Evolutionary conservation across 2,113 vertebrate genomes (phyloP).

Genomic region (Lepus americanus): DNA sequence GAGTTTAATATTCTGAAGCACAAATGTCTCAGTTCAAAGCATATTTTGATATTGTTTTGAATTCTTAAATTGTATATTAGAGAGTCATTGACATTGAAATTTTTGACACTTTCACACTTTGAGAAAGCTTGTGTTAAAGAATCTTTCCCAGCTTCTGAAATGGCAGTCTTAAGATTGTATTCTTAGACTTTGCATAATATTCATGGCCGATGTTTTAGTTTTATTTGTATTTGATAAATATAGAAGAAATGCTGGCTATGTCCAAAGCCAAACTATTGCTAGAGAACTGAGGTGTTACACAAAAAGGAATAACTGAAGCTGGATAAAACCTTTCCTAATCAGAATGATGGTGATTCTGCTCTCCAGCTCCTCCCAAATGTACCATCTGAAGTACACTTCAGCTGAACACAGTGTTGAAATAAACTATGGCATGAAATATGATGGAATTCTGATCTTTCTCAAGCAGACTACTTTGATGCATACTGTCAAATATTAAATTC

Average conservation of each 20-base stretch:
- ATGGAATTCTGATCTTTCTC: neutral
- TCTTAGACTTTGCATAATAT: slow-evolving; percentile 25
- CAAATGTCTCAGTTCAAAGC: slow-evolving; percentile 48
- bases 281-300: slow-evolving; percentile 26
- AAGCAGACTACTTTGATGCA: neutral
- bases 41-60: slow-evolving; percentile 49
- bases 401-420: neutral
- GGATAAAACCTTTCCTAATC: neutral
- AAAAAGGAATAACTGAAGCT: neutral
- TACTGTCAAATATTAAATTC: slow-evolving; percentile 27
- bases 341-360: neutral
- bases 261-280: slow-evolving; percentile 26
- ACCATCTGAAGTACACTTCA: neutral
- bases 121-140: slow-evolving; percentile 48
- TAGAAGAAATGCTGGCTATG: neutral
- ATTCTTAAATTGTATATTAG: slow-evolving; percentile 52
- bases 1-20: slow-evolving; percentile 30
- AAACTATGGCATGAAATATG: neutral
- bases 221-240: slow-evolving; percentile 52
- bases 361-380: neutral
- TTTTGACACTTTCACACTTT: slow-evolving; percentile 65
- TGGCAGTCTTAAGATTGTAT: slow-evolving; percentile 25
- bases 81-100: slow-evolving; percentile 43
- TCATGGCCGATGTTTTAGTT: neutral
- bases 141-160: slow-evolving; percentile 62